Conservation (phyloP, 2,797 vertebrate genomes). For the Yasuhikotakia modesta region DNA sequence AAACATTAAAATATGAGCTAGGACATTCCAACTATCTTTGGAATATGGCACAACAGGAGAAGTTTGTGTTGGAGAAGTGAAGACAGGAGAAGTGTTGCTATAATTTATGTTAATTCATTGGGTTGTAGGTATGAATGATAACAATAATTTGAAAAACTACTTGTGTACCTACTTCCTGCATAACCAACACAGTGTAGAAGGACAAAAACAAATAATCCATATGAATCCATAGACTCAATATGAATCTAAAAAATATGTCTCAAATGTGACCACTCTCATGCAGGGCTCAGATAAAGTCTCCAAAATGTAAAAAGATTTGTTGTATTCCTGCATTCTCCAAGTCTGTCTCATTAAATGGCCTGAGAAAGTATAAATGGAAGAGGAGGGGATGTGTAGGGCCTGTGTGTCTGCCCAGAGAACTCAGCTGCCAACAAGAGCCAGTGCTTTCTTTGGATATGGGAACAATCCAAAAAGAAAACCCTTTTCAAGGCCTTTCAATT, state of each 20-base stretch:
- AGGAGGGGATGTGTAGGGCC: conserved; percentile 43
- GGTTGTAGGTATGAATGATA: too few species aligned
- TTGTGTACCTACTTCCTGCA: too few species aligned
- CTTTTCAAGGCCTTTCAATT: conserved; percentile 47
- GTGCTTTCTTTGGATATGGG: conserved; percentile 38
- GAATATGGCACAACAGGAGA: too few species aligned
- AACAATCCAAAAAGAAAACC: conserved; percentile 24
- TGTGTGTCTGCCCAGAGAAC: conserved; percentile 48
- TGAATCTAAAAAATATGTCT: conserved; percentile 1
- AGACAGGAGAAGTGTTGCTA: neutral
- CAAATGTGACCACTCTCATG: conserved; percentile 16
- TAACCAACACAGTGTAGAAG: conserved; percentile 20
- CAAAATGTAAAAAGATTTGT: neutral
- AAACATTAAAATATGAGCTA: conserved; percentile 79
- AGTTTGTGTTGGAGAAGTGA: too few species aligned
- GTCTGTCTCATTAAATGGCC: conserved; percentile 47
- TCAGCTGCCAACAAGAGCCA: conserved; percentile 54
- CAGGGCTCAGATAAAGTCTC: conserved; percentile 20
- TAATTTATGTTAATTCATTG: neutral
- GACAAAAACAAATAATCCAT: neutral
- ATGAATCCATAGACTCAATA: neutral
- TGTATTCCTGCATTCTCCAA: conserved; percentile 21
- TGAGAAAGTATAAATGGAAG: conserved; percentile 48
- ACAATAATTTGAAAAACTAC: too few species aligned
- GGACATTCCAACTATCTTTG: conserved; percentile 78